Evolutionary conservation across 2,888 invertebrate genomes (phyloP).

Genomic region (Melolontha melolontha): DNA sequence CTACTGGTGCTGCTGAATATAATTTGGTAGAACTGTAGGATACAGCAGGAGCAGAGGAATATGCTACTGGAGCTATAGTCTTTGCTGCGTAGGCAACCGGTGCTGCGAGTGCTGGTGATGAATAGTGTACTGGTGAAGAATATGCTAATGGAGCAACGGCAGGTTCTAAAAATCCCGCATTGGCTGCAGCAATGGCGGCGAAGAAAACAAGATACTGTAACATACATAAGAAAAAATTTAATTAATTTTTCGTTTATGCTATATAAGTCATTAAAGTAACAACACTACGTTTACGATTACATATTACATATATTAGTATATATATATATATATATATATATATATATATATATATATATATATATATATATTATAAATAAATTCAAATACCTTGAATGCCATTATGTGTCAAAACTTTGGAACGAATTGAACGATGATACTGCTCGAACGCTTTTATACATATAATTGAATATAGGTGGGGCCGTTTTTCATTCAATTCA

Average conservation of each 20-base stretch:
- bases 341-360: too few relatives aligned
- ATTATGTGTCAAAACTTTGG: background rate
- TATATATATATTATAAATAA: too few relatives aligned
- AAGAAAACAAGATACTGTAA: constrained; percentile 46
- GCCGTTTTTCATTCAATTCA: background rate
- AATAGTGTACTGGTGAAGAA: constrained; percentile 24
- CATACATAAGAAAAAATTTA: too few relatives aligned
- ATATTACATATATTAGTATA: too few relatives aligned
- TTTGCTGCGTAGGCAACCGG: constrained; percentile 43
- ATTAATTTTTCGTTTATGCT: too few relatives aligned
- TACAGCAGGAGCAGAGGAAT: constrained; percentile 38
- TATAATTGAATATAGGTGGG: constrained; percentile 8
- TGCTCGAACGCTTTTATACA: constrained; percentile 10
- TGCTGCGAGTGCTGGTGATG: constrained; percentile 42
- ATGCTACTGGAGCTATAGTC: constrained; percentile 41
- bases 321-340: too few relatives aligned
- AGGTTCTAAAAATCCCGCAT: constrained; percentile 43
- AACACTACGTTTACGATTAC: too few relatives aligned
- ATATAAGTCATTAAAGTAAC: too few relatives aligned
- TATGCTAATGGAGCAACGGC: constrained; percentile 37
- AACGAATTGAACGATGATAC: background rate
- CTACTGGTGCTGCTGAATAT: constrained; percentile 37
- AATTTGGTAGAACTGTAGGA: constrained; percentile 42
- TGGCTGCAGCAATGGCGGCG: constrained; percentile 45
- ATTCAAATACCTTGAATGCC: constrained; percentile 19